A percentile compares a stretch with the other conserved stretches of the same genome.
phyloP scores from a whole-genome alignment of 2,888 invertebrate species.

The Cryptophagus acutangulus region DNA sequence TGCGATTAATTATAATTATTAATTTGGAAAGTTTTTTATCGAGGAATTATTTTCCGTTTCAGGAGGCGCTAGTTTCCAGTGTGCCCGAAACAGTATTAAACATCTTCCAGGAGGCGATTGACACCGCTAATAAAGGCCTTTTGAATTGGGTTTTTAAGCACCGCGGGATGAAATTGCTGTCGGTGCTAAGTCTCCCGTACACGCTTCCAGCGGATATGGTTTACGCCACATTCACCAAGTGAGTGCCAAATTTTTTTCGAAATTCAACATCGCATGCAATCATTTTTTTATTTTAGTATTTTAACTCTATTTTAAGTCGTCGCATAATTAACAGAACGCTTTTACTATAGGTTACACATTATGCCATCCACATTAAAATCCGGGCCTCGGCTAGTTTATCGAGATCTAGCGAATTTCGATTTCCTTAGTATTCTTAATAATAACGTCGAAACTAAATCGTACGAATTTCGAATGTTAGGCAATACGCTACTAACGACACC shows the following conservation, averaged over 20 bases:
- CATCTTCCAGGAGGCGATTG: conserved; percentile 89
- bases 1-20: neutral
- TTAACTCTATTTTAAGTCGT: conserved; percentile 2
- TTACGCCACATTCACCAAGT: conserved; percentile 83
- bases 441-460: conserved; percentile 43
- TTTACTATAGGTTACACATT: conserved; percentile 26
- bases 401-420: conserved; percentile 34
- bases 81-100: conserved; percentile 86
- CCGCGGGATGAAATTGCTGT: conserved; percentile 73
- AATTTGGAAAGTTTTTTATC: conserved; percentile 11
- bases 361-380: conserved; percentile 19
- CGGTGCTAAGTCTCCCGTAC: conserved; percentile 78
- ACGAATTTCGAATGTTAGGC: conserved; percentile 46
- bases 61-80: conserved; percentile 84
- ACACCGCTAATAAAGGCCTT: conserved; percentile 85
- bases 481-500: conserved; percentile 33
- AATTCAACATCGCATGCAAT: neutral
- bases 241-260: conserved; percentile 48
- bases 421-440: conserved; percentile 46
- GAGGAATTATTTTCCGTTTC: conserved; percentile 24
- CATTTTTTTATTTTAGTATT: conserved; percentile 11
- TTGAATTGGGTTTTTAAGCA: conserved; percentile 87
- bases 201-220: conserved; percentile 84
- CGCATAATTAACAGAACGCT: neutral
- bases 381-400: conserved; percentile 25